phyloP scores from a whole-genome alignment of 2,113 vertebrate species.

The Mixornis gularis region DNA sequence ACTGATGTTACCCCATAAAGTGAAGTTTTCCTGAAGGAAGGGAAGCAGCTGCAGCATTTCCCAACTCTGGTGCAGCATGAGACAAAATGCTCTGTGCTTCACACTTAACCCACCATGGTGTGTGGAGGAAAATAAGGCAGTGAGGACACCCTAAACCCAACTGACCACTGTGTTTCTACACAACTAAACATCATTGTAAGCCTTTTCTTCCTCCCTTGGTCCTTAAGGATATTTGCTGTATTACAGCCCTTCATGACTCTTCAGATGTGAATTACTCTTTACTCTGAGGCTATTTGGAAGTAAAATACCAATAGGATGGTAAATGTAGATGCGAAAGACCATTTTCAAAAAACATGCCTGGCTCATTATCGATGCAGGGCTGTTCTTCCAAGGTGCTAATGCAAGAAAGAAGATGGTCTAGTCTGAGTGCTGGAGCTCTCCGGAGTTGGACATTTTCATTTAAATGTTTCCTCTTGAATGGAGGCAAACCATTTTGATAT shows the following conservation, averaged over 20 bases:
- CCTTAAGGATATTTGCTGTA: background rate
- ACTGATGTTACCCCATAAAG: background rate
- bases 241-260: background rate
- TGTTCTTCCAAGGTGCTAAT: background rate
- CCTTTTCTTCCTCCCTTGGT: background rate
- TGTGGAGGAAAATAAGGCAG: background rate
- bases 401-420: background rate
- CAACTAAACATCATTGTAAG: background rate
- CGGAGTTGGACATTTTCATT: background rate
- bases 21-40: background rate
- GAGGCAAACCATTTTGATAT: background rate
- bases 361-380: background rate
- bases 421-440: background rate
- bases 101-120: accelerated
- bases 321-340: background rate
- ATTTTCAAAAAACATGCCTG: background rate
- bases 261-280: background rate
- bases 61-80: background rate
- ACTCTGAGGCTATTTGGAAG: background rate
- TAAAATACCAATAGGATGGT: background rate
- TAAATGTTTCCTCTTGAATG: background rate
- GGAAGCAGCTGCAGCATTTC: background rate
- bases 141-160: background rate
- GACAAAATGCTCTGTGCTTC: background rate
- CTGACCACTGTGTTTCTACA: background rate